These are phyloP conservation scores for Drepana falcataria DNA, from an alignment of 2,888 invertebrate genomes.

Conservation along the genomic window DNA sequence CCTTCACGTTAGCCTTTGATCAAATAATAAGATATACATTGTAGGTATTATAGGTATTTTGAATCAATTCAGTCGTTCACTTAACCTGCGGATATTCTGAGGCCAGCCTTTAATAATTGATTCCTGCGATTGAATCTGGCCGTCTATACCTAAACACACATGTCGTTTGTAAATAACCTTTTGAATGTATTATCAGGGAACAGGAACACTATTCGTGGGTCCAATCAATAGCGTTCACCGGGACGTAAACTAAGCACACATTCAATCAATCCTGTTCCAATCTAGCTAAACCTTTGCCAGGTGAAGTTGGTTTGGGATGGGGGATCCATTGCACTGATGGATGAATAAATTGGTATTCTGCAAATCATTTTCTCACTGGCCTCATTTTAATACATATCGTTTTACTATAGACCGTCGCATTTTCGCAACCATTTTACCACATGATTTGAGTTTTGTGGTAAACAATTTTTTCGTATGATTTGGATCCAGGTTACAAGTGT, in stretches of 20 bases:
- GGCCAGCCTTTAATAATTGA: background rate
- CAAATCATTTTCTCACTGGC: too few relatives aligned
- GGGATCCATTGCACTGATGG: background rate
- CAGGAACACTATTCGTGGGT: background rate
- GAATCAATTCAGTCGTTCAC: too few relatives aligned
- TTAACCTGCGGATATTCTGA: background rate
- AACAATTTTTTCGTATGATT: too few relatives aligned
- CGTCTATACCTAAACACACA: background rate
- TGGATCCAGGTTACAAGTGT: too few relatives aligned
- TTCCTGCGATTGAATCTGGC: background rate
- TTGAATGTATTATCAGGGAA: background rate
- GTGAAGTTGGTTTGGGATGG: background rate
- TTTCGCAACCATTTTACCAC: too few relatives aligned
- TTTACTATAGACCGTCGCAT: too few relatives aligned
- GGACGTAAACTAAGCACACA: constrained; percentile 1
- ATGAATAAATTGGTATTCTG: background rate
- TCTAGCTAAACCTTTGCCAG: background rate
- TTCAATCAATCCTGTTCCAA: constrained; percentile 1
- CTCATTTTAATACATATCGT: too few relatives aligned
- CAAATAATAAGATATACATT: too few relatives aligned
- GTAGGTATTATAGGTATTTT: too few relatives aligned
- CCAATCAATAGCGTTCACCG: background rate
- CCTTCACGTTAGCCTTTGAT: too few relatives aligned
- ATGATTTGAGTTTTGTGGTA: too few relatives aligned
- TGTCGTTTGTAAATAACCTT: background rate